These are phyloP conservation scores for Parascotia fuliginaria DNA, from an alignment of 2,888 invertebrate genomes.

Conservation along the genomic window DNA sequence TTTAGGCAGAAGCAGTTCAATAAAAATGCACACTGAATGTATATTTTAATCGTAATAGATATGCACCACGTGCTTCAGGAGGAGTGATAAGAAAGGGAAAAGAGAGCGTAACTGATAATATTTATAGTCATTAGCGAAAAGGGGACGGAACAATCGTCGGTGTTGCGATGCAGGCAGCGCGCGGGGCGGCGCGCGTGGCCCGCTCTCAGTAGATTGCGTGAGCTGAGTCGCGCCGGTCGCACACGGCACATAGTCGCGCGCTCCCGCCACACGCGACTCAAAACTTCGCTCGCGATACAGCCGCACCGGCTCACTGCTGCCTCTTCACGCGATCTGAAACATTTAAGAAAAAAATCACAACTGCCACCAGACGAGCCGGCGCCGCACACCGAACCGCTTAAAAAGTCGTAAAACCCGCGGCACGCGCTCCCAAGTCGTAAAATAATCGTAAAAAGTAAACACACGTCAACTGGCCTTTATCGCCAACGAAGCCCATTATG, in stretches of 20 bases:
- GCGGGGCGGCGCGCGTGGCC: slow-evolving; percentile 87
- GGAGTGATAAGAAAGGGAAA: slow-evolving; percentile 80
- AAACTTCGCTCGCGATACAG: slow-evolving; percentile 79
- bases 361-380: slow-evolving; percentile 63
- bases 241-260: slow-evolving; percentile 68
- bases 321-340: slow-evolving; percentile 56
- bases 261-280: slow-evolving; percentile 69
- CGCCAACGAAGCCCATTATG: slow-evolving; percentile 83
- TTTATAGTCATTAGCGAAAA: slow-evolving; percentile 85
- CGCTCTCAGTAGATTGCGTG: slow-evolving; percentile 88
- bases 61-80: slow-evolving; percentile 68
- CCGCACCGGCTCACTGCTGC: slow-evolving; percentile 52
- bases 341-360: slow-evolving; percentile 49
- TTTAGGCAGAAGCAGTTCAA: slow-evolving; percentile 1
- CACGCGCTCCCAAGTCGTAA: slow-evolving; percentile 82
- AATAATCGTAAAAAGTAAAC: slow-evolving; percentile 86
- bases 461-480: slow-evolving; percentile 83
- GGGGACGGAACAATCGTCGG: slow-evolving; percentile 83
- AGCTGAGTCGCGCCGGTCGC: slow-evolving; percentile 87
- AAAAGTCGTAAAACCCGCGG: slow-evolving; percentile 83
- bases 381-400: slow-evolving; percentile 74
- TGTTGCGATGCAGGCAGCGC: slow-evolving; percentile 76
- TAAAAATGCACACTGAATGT: slow-evolving; percentile 12
- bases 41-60: slow-evolving; percentile 26
- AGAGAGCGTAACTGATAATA: slow-evolving; percentile 83